phyloP scores from a whole-genome alignment of 2,888 invertebrate species.

The Dioctria linearis region DNA sequence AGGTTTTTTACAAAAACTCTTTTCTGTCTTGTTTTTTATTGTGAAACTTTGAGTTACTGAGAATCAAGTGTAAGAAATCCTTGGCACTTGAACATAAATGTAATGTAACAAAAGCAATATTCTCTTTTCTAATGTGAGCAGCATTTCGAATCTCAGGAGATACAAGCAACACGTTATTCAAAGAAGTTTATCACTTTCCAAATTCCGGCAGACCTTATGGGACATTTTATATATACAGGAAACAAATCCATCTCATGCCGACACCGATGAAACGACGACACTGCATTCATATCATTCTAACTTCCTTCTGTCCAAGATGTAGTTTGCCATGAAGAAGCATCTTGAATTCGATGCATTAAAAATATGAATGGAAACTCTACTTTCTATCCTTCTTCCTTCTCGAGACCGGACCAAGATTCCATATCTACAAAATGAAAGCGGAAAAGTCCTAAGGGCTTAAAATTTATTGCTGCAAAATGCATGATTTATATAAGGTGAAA shows the following conservation, averaged over 20 bases:
- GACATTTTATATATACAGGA: too few relatives aligned
- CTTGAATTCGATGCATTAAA: background rate
- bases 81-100: background rate
- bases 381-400: conserved; percentile 1
- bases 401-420: background rate
- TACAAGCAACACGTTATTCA: too few relatives aligned
- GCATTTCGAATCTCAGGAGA: too few relatives aligned
- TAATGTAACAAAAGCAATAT: too few relatives aligned
- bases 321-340: background rate
- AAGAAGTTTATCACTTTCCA: too few relatives aligned
- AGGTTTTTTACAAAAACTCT: conserved; percentile 34
- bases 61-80: conserved; percentile 25
- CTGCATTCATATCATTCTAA: background rate
- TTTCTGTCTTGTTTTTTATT: conserved; percentile 20
- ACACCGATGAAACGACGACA: too few relatives aligned
- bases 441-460: conserved; percentile 41
- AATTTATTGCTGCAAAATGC: conserved; percentile 55
- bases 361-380: background rate
- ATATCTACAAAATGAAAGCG: conserved; percentile 11
- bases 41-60: conserved; percentile 41
- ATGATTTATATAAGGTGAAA: conserved; percentile 55
- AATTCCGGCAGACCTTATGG: too few relatives aligned
- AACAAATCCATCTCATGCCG: too few relatives aligned
- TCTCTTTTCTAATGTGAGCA: too few relatives aligned
- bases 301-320: background rate